A percentile compares a stretch with the other conserved stretches of the same genome.
Evolutionary conservation across 1,140 invertebrate species (phyloP).

Genomic region (Sarcophaga bullata): DNA sequence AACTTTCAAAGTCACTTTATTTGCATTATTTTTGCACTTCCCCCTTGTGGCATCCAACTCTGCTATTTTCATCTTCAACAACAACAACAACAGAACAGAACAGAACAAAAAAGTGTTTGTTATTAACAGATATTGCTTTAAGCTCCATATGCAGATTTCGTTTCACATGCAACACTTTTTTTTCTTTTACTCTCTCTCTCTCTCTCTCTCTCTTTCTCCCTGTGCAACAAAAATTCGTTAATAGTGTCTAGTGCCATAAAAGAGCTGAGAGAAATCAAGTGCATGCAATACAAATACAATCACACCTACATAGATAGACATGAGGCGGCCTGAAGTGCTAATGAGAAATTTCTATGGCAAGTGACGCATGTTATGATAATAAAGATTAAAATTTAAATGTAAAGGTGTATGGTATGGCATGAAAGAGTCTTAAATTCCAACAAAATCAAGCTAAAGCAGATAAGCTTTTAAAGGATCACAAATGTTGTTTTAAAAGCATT

Average conservation of each 20-base stretch:
- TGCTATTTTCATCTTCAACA: not conserved
- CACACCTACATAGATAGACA: too few species aligned
- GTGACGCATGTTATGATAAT: slow-evolving; percentile 26
- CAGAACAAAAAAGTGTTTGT: not conserved
- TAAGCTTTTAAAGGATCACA: too few species aligned
- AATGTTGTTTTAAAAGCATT: too few species aligned
- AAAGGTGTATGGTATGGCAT: too few species aligned
- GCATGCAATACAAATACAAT: not conserved
- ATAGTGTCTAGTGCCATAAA: not conserved
- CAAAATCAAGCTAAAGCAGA: too few species aligned
- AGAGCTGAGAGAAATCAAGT: not conserved
- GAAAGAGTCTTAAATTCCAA: too few species aligned
- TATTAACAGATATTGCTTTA: not conserved
- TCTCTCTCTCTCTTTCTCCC: too few species aligned
- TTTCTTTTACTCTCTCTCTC: not conserved
- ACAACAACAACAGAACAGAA: too few species aligned
- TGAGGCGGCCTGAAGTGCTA: not conserved
- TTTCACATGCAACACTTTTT: not conserved
- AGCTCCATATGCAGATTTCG: not conserved
- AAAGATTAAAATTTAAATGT: slow-evolving; percentile 12
- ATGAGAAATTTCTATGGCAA: not conserved
- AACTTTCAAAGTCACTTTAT: not conserved
- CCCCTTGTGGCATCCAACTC: not conserved
- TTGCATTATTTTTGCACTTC: not conserved
- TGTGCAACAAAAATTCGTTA: not conserved